phyloP scores from a whole-genome alignment of 2,888 invertebrate species.

The Phytoseiulus persimilis region DNA sequence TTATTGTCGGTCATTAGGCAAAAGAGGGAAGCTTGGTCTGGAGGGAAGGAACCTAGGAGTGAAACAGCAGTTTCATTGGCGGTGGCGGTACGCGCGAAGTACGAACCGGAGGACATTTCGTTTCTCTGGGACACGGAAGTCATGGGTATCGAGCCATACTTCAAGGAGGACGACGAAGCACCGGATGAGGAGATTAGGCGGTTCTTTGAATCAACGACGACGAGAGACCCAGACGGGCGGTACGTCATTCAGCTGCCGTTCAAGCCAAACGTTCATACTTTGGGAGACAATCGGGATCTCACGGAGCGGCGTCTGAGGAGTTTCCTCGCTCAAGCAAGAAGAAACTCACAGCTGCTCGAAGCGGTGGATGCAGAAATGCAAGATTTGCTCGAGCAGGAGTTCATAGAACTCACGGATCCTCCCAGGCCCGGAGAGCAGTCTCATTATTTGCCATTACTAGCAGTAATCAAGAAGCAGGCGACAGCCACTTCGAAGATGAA shows the following conservation, averaged over 20 bases:
- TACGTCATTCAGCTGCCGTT: background rate
- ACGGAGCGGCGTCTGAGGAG: too few species aligned
- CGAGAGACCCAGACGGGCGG: background rate
- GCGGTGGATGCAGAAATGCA: too few species aligned
- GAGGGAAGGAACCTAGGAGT: background rate
- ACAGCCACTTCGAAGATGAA: too few species aligned
- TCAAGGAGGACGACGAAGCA: background rate
- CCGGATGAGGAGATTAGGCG: background rate
- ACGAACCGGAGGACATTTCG: background rate
- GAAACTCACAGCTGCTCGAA: too few species aligned
- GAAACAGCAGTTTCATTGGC: background rate
- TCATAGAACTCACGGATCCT: background rate
- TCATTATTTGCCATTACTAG: background rate
- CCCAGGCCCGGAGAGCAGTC: background rate
- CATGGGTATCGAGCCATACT: background rate
- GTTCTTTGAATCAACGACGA: background rate
- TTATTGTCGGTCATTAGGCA: constrained; percentile 42
- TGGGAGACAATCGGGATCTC: background rate
- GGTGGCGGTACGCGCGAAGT: background rate
- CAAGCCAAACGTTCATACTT: too few species aligned
- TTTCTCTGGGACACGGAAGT: background rate
- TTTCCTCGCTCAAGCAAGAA: too few species aligned
- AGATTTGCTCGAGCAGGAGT: too few species aligned
- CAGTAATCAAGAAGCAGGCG: background rate
- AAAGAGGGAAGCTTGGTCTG: background rate